These are phyloP conservation scores for Lepisosteus oculatus DNA, from an alignment of 2,113 vertebrate genomes.

Conservation along the genomic window DNA sequence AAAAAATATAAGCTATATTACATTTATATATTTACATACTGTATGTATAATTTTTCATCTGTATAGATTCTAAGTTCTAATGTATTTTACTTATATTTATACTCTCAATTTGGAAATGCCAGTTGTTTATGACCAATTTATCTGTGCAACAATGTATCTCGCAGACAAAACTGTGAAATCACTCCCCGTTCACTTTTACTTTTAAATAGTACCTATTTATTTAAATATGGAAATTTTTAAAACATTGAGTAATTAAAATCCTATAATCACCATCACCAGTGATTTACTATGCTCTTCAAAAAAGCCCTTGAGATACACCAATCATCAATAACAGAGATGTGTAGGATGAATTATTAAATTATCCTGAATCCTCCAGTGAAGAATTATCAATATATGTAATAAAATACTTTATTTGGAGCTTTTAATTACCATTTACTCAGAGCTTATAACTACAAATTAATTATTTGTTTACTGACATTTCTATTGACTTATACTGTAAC, in stretches of 20 bases:
- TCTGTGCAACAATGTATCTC: no score
- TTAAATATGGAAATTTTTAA: conserved; percentile 18
- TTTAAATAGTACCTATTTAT: background rate
- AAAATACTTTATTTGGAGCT: conserved; percentile 21
- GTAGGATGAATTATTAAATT: conserved; percentile 30
- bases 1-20: no score
- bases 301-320: conserved; percentile 25
- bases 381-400: conserved; percentile 29
- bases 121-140: no score
- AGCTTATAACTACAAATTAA: conserved; percentile 11
- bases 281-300: conserved; percentile 23
- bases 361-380: conserved; percentile 30
- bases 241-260: conserved; percentile 28
- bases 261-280: conserved; percentile 21
- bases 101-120: no score
- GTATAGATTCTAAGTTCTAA: no score
- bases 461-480: conserved; percentile 21
- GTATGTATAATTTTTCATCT: no score
- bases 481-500: conserved; percentile 20
- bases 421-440: conserved; percentile 24
- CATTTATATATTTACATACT: no score
- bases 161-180: no score
- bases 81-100: no score
- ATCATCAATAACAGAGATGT: conserved; percentile 28
- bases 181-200: no score